phyloP scores from a whole-genome alignment of 1,140 invertebrate species.

The Aphis craccivora region DNA sequence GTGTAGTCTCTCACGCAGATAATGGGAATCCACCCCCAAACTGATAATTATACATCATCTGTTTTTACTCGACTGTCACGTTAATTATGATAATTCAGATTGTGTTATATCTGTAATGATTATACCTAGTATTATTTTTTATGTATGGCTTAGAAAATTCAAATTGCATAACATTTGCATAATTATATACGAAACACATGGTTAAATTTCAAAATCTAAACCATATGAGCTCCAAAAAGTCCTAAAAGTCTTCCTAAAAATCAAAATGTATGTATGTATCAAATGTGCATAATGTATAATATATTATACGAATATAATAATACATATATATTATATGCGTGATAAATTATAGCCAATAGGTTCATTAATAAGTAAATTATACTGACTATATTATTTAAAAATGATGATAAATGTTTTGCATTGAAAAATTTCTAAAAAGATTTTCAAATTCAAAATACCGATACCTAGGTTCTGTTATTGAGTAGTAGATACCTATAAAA shows the following conservation, averaged over 20 bases:
- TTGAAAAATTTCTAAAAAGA: too few relatives aligned
- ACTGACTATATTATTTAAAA: too few relatives aligned
- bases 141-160: background rate
- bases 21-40: constrained; percentile 2
- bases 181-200: background rate
- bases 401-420: too few relatives aligned
- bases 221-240: background rate
- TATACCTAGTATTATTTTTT: background rate
- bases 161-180: background rate
- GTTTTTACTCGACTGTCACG: background rate
- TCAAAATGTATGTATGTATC: too few relatives aligned
- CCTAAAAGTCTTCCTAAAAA: background rate
- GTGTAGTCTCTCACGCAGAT: background rate
- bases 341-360: background rate
- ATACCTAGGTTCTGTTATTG: too few relatives aligned
- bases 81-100: background rate
- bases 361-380: background rate
- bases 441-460: too few relatives aligned
- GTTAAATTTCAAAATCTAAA: background rate
- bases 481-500: too few relatives aligned
- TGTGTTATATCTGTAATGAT: background rate
- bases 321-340: too few relatives aligned
- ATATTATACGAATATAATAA: too few relatives aligned
- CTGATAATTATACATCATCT: background rate
- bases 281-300: background rate